phyloP scores from a whole-genome alignment of 2,113 vertebrate species.

The Heteronetta atricapilla region DNA sequence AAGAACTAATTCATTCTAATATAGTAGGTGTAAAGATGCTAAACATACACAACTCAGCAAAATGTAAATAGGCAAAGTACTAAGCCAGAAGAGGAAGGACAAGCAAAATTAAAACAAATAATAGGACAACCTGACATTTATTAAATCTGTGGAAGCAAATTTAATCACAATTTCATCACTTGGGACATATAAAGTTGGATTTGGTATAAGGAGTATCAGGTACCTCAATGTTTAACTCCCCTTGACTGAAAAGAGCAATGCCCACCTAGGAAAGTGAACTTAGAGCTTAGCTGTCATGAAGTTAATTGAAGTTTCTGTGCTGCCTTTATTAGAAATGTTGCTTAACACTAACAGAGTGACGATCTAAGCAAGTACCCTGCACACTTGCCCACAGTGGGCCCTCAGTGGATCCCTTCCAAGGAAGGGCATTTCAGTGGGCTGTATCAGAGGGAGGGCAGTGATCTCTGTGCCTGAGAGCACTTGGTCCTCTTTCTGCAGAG shows the following conservation, averaged over 20 bases:
- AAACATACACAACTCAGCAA: not conserved
- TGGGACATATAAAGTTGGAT: not conserved
- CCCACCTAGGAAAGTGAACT: not conserved
- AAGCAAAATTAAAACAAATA: not conserved
- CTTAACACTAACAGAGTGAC: not conserved
- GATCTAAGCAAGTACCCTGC: not conserved
- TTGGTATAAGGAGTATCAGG: not conserved
- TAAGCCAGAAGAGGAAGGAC: not conserved
- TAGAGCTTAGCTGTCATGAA: not conserved
- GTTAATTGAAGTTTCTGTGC: not conserved
- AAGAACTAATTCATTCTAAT: not conserved
- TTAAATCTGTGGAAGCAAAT: not conserved
- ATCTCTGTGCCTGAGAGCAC: not conserved
- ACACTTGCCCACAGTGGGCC: not conserved
- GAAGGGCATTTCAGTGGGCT: not conserved
- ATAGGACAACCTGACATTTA: not conserved
- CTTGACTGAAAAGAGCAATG: not conserved
- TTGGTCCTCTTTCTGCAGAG: rapidly evolving
- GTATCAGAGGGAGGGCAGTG: not conserved
- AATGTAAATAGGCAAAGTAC: not conserved
- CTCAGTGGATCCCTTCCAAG: not conserved
- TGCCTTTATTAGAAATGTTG: not conserved
- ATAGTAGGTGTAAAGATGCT: not conserved
- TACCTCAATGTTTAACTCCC: not conserved
- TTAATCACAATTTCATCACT: not conserved